phyloP scores from a whole-genome alignment of 2,113 vertebrate genomes.

The Camelus bactrianus region DNA sequence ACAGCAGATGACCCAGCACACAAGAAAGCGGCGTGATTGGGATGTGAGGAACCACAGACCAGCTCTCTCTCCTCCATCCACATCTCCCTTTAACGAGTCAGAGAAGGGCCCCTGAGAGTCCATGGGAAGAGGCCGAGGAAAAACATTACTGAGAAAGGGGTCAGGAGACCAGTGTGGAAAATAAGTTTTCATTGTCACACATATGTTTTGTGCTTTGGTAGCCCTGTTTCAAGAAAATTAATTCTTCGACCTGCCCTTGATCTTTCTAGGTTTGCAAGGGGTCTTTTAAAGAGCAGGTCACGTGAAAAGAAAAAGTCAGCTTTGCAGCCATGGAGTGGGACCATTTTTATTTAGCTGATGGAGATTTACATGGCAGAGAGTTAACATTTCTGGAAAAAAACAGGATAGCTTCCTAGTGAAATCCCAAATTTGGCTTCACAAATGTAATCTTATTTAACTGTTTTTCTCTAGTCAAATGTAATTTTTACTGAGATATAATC shows the following conservation, averaged over 20 bases:
- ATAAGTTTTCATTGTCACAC: background rate
- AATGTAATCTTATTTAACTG: background rate
- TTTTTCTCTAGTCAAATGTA: background rate
- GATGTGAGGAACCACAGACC: background rate
- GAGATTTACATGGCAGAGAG: background rate
- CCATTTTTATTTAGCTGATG: background rate
- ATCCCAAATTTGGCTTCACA: background rate
- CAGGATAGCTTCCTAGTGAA: background rate
- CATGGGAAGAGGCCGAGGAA: background rate
- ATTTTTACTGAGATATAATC: background rate
- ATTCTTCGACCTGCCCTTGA: background rate
- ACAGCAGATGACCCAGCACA: background rate
- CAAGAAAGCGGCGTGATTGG: background rate
- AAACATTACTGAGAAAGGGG: background rate
- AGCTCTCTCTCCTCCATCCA: background rate
- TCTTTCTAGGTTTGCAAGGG: background rate
- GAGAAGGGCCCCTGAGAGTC: background rate
- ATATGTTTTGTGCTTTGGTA: background rate
- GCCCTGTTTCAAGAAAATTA: slow-evolving; percentile 30
- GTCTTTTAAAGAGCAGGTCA: background rate
- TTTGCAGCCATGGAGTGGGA: background rate
- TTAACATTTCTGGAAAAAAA: background rate
- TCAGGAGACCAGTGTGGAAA: background rate
- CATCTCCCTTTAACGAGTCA: background rate
- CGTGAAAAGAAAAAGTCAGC: background rate